Evolutionary conservation across 2,888 invertebrate species (phyloP), one percentile per base, ranked within the genome.

Genomic region (Yponomeuta sedellus): DNA sequence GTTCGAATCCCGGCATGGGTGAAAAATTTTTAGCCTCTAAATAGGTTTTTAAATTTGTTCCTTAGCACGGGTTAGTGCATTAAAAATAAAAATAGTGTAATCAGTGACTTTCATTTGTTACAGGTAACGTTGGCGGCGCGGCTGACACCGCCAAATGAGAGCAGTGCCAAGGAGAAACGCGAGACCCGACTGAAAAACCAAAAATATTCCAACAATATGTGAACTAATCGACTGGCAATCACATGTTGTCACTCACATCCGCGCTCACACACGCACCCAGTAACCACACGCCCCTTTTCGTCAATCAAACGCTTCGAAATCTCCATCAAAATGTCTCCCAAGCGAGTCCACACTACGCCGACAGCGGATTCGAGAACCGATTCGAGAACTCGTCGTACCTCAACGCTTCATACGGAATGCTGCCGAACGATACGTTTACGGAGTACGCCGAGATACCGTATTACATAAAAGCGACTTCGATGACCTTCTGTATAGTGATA

Each of bases 381-480:
- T 80, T 79, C 72, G 77, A 76, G 34, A 75, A 75, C 67, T 40
- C 79, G 63, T 77, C 76, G 70, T 71, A 75, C 67, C 66, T 74
- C 67, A 82, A 83, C 67, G 20, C 69, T 19, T 39, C 79, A 59
- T 79, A 77, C 73, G 79, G 77, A 67, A 78, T 79, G 75, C 57
- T 64, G 11, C 22, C 64, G 10, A 79, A 75, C 68, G 77, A 76
- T 19, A 88, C 85, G 71, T 87, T 81, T 69, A 85, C 86, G 67
- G 89, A 89, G 65, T 90, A 88, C 74, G 92, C 93, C 69, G 92
- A 93, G 75, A 93, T 97, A 77, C 97, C 97, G 72, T 92, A 94
- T 78, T 97, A 98, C 92, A 96, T 98, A 83, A 94, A 96, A 72
- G 95, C 95, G 66, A 96, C 96, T 1, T 97, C 97, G 11, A 97